Evolutionary conservation across 37 sponge, comb jelly and placozoan species (phyloP).

Genomic region (Ianthella basta): DNA sequence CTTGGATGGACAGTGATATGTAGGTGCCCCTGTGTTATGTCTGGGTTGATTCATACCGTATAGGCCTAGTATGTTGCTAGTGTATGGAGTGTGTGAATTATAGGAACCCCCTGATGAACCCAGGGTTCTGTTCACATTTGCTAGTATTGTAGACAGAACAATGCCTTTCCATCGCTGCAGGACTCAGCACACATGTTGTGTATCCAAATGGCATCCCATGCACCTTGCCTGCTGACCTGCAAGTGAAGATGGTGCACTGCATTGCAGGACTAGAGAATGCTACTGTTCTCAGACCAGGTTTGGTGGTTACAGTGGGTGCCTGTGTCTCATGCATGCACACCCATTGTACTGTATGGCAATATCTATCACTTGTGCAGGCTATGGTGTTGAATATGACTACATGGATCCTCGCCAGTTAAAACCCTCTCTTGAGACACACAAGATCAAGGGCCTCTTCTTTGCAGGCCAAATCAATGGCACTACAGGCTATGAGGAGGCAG

Average conservation of each 20-base stretch:
- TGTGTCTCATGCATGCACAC: no score
- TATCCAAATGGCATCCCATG: constrained; percentile 90
- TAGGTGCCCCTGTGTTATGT: no score
- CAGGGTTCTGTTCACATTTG: no score
- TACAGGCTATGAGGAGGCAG: constrained; percentile 95
- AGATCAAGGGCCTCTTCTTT: constrained; percentile 73
- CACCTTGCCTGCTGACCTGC: constrained; percentile 72
- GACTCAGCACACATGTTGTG: constrained; percentile 51
- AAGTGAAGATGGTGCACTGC: constrained; percentile 63
- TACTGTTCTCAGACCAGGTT: constrained; percentile 69
- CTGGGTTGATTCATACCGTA: no score
- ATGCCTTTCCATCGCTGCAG: no score
- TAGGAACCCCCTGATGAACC: no score
- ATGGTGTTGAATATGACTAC: constrained; percentile 91
- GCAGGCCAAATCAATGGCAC: constrained; percentile 96
- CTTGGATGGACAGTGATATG: no score
- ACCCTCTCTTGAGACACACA: constrained; percentile 71
- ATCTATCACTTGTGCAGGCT: constrained; percentile 43
- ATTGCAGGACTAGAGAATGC: constrained; percentile 83
- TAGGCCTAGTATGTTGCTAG: no score
- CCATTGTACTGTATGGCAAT: not conserved
- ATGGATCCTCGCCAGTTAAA: constrained; percentile 84
- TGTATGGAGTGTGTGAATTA: no score
- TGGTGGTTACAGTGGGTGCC: not conserved
- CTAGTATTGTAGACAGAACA: no score